Base-by-base conservation (phyloP, 2,888 invertebrate species). In the Ctenicera cuprea region DNA sequence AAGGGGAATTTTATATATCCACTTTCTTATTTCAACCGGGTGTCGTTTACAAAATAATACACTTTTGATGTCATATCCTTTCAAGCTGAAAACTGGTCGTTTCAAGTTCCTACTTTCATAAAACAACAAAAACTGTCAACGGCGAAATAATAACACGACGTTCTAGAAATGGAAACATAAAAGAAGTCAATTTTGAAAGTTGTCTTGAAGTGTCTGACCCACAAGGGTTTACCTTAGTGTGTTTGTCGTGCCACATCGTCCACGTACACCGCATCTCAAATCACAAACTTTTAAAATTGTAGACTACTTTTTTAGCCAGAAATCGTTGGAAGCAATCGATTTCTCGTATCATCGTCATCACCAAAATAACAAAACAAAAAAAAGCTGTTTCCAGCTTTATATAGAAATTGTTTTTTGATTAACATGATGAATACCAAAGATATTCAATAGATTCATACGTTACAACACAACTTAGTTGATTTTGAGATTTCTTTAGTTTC, bases 131-230 rank as follows among this genome's bases (percentile, higher is more conserved):
- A 74, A 66, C 76, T 77, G 76, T 76, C 78, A 77, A 72, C 73
- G 73, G 68, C 73, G 76, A 79, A 78, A 78, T 78, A 78, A 77
- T 78, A 78, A 76, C 77, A 74, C 72, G 76, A 77, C 77, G 73
- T 77, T 74, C 75, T 71, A 64, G 66, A 74, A 79, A 77, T 76
- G 76, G 74, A 73, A 78, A 77, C 75, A 76, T 70, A 75, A 76
- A 78, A 76, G 77, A 78, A 78, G 78, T 78, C 78, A 78, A 78
- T 78, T 78, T 77, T 75, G 72, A 76, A 77, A 77, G 77, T 76
- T 77, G 72, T 77, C 76, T 74, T 75, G 61, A 76, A 77, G 76
- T 78, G 78, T 76, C 75, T 67, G 63, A 74, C 75, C 71, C 78
- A 78, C 75, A 73, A 76, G 76, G 68, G 75, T 71, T 75, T 74